Percentiles rank a stretch among this genome's conserved stretches.
phyloP scores from a whole-genome alignment of 1,140 invertebrate genomes.

The Araneus ventricosus region DNA sequence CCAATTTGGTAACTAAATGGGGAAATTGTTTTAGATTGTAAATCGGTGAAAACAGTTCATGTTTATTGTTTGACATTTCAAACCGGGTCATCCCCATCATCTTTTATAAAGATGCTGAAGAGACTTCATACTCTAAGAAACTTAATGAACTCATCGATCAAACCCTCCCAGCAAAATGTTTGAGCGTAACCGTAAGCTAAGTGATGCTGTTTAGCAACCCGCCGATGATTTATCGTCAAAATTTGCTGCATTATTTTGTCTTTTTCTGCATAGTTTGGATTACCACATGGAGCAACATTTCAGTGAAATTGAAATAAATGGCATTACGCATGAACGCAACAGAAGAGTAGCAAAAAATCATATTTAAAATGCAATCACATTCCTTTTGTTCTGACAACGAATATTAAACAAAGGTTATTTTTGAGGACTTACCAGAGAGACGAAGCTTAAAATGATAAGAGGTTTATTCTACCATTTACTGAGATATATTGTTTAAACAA shows the following conservation, averaged over 20 bases:
- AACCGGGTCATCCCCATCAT: neutral
- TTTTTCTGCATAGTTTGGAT: neutral
- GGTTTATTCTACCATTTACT: neutral
- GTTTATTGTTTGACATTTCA: neutral
- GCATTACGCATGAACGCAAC: neutral
- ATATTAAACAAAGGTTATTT: conserved; percentile 6
- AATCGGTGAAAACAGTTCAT: neutral
- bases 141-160: conserved; percentile 43
- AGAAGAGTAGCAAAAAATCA: neutral
- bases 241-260: neutral
- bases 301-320: conserved; percentile 21
- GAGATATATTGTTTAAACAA: neutral
- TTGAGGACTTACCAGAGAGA: neutral
- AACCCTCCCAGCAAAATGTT: neutral
- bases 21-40: too few relatives aligned
- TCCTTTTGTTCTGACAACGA: neutral
- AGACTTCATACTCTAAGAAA: neutral
- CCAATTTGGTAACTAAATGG: too few relatives aligned
- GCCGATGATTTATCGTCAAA: neutral
- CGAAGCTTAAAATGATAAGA: neutral
- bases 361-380: conserved; percentile 18
- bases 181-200: neutral
- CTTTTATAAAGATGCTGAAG: neutral
- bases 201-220: neutral
- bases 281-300: neutral